Conservation (phyloP, 2,797 vertebrate genomes). For the Eidolon dupreanum region DNA sequence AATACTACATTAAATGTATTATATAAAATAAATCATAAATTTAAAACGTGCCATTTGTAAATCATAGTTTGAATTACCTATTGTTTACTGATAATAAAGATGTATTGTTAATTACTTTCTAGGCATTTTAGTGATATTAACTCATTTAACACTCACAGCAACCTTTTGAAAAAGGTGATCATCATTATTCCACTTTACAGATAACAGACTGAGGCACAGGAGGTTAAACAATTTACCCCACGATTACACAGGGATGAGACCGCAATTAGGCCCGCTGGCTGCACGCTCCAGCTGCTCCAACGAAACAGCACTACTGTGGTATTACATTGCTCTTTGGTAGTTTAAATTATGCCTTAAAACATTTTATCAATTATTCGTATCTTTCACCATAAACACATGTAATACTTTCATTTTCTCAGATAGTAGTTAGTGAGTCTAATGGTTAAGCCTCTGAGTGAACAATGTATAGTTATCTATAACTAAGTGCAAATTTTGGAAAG, state of each 20-base stretch:
- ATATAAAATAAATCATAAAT: neutral
- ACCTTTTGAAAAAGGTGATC: neutral
- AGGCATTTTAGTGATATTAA: neutral
- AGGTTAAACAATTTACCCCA: neutral
- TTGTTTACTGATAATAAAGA: neutral
- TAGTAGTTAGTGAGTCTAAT: neutral
- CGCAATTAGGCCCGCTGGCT: neutral
- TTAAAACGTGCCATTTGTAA: neutral
- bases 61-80: neutral
- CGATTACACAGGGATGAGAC: rapidly evolving
- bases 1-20: neutral
- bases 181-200: neutral
- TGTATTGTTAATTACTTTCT: neutral
- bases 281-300: neutral
- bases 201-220: neutral
- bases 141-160: neutral
- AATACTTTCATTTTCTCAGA: neutral
- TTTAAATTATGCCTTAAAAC: neutral
- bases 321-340: neutral
- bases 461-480: neutral
- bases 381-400: neutral
- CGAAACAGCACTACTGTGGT: neutral
- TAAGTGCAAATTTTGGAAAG: neutral
- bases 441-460: neutral
- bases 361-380: neutral